phyloP scores from a whole-genome alignment of 2,888 invertebrate species.

The Trissolcus brochymenae region DNA sequence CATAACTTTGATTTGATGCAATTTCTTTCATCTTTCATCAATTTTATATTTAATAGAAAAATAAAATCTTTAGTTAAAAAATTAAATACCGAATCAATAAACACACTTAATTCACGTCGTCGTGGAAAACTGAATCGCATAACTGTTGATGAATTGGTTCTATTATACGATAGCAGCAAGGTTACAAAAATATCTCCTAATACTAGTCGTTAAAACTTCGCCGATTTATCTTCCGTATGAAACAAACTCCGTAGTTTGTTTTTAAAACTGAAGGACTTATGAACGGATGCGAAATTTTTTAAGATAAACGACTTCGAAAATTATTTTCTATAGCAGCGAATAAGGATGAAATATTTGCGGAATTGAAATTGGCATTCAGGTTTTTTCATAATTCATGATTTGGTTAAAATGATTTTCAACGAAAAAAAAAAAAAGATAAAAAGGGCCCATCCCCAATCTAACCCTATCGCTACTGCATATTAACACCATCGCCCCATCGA shows the following conservation, averaged over 20 bases:
- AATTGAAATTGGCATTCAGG: conserved; percentile 24
- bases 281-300: conserved; percentile 42
- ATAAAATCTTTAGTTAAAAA: neutral
- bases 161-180: conserved; percentile 51
- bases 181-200: conserved; percentile 54
- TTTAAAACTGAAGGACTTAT: conserved; percentile 50
- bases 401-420: conserved; percentile 1
- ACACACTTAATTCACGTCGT: conserved; percentile 8
- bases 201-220: conserved; percentile 52
- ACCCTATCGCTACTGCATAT: too few relatives aligned
- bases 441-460: neutral
- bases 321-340: conserved; percentile 16
- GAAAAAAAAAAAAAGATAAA: neutral
- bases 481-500: too few relatives aligned
- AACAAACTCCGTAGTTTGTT: conserved; percentile 54
- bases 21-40: too few relatives aligned
- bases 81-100: conserved; percentile 21
- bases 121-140: conserved; percentile 37
- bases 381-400: conserved; percentile 20
- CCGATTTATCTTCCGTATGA: conserved; percentile 53
- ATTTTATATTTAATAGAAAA: too few relatives aligned
- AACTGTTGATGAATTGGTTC: conserved; percentile 52
- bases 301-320: conserved; percentile 47
- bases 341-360: conserved; percentile 36
- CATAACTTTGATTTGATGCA: too few relatives aligned